These are phyloP conservation scores for Campoletis raptor DNA, from an alignment of 2,888 invertebrate genomes.

Conservation along the genomic window DNA sequence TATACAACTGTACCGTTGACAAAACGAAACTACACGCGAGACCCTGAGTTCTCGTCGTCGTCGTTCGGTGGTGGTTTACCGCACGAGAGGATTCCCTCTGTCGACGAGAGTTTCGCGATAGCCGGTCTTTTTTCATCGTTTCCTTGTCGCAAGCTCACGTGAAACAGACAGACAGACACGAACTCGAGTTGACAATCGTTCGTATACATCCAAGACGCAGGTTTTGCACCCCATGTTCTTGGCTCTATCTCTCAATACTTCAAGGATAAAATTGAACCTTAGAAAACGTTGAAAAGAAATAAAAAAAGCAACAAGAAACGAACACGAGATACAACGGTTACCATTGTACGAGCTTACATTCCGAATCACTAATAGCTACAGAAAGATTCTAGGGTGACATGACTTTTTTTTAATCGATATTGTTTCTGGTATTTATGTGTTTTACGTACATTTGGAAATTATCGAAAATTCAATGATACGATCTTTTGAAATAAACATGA, in stretches of 20 bases:
- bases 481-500: neutral
- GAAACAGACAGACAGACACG: conserved; percentile 45
- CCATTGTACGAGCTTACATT: conserved; percentile 33
- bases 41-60: conserved; percentile 26
- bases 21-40: conserved; percentile 53
- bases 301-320: neutral
- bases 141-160: conserved; percentile 31
- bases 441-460: neutral
- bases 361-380: conserved; percentile 43
- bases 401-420: neutral
- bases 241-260: conserved; percentile 34
- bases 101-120: conserved; percentile 59
- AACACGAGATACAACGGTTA: conserved; percentile 23
- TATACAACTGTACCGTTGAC: conserved; percentile 42
- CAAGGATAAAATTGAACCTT: conserved; percentile 63
- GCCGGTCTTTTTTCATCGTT: conserved; percentile 56
- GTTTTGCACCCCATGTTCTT: conserved; percentile 49
- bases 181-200: conserved; percentile 38
- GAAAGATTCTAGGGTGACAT: conserved; percentile 9
- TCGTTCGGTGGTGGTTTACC: conserved; percentile 48
- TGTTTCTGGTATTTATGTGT: neutral
- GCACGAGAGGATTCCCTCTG: conserved; percentile 49
- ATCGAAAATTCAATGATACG: neutral
- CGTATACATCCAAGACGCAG: conserved; percentile 43
- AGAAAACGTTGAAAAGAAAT: conserved; percentile 18